These are phyloP conservation scores for Riparia riparia DNA, from an alignment of 2,113 vertebrate species.

Conservation along the genomic window DNA sequence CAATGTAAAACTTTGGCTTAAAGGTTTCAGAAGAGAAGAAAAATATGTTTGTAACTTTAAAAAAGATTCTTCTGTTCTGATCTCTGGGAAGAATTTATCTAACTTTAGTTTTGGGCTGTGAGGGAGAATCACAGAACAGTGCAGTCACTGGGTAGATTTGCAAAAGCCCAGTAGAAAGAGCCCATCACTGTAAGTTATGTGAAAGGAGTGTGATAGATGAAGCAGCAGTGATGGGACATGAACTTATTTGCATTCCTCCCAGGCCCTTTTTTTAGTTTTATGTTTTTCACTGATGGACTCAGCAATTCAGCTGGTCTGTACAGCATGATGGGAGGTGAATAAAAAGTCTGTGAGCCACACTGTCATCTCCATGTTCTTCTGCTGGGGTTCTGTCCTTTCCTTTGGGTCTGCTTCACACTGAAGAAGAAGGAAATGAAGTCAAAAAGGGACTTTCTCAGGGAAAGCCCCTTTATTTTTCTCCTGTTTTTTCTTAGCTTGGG, in stretches of 20 bases:
- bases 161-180: neutral
- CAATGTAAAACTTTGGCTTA: neutral
- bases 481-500: neutral
- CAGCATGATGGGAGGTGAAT: neutral
- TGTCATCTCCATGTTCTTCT: neutral
- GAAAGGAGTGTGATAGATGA: neutral
- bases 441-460: neutral
- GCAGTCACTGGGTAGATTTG: neutral
- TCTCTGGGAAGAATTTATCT: neutral
- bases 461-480: neutral
- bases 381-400: neutral
- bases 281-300: neutral
- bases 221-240: neutral
- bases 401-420: neutral
- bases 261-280: neutral
- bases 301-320: neutral
- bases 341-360: neutral
- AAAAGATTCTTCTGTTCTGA: neutral
- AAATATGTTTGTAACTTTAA: neutral
- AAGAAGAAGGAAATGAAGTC: neutral
- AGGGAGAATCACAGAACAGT: neutral
- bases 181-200: neutral
- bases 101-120: neutral
- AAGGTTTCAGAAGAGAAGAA: neutral
- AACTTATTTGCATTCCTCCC: neutral